Base-by-base conservation (phyloP, 2,888 invertebrate genomes). In the Cryptocheilus praepositus region DNA sequence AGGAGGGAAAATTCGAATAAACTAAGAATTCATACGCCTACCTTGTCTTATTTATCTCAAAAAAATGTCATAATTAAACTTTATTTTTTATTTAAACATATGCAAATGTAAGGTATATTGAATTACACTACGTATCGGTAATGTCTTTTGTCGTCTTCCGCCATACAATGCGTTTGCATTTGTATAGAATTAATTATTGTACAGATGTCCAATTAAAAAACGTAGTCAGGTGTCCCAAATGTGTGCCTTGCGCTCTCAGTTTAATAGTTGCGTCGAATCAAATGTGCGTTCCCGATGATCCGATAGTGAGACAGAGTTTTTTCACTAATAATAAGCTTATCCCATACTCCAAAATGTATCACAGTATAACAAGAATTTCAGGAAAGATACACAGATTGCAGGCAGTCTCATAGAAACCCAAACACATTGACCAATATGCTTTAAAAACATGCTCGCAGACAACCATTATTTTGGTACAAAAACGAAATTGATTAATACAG, bases 41-140 rank as follows among this genome's bases (percentile, higher is more conserved):
- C 25, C 25, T 25, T 2, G 5, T 25, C 25, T 2, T 25, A 25
- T 25, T 25, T 3, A 2, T 25, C 25, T 25, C 3, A 3, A 25
- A 25, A 25, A 3, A 25, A 25, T 25, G 2, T 25, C 25, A 25
- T 25, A 25, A 25, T 25, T 25, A 25, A 25, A 25, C 25, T 3
- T 25, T 25, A 25, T n/a, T 25, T 16, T 64, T 64, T 60, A 64
- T 64, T 64, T 64, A 60, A 64, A 64, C 44, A 43, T 58, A 63
- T 28, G 52, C 52, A 64, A 22, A 60, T 44, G 56, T 25, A 22
- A 21, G 55, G 55, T 46, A 46, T 56, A 64, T 15, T 64, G 44
- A 43, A 60, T 13, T 64, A 64, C 53, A 64, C 44, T 25, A 15
- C 44, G 59, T 51, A 21, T 25, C 22, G 22, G 8, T 44, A 45